Conservation (phyloP, 2,113 vertebrate genomes). For the Onychostoma macrolepis region DNA sequence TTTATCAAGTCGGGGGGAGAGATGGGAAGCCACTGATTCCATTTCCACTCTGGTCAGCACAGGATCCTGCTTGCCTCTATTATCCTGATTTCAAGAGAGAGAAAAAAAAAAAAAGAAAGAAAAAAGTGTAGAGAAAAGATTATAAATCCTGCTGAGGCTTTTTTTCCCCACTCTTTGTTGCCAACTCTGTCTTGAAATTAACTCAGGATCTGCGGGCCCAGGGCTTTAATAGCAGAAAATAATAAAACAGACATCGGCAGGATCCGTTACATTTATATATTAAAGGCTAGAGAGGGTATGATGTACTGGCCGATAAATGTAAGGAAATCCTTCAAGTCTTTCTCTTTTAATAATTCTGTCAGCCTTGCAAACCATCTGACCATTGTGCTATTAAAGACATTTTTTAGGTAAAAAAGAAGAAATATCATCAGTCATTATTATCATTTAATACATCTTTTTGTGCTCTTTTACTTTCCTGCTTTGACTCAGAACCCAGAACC, state of each 20-base stretch:
- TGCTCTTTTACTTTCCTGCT: slow-evolving; percentile 53
- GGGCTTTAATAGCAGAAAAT: slow-evolving; percentile 70
- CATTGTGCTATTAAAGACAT: slow-evolving; percentile 73
- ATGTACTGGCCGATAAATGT: slow-evolving; percentile 77
- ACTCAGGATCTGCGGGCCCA: slow-evolving; percentile 60
- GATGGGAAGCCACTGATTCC: slow-evolving; percentile 85
- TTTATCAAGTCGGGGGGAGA: slow-evolving; percentile 91
- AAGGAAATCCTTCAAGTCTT: slow-evolving; percentile 74
- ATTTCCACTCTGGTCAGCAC: slow-evolving; percentile 83
- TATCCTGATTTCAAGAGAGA: slow-evolving; percentile 60
- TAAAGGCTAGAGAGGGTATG: slow-evolving; percentile 65
- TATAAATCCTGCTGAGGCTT: slow-evolving; percentile 61
- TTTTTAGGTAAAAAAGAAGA: slow-evolving; percentile 66
- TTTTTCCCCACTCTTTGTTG: slow-evolving; percentile 58
- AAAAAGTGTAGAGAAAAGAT: slow-evolving; percentile 56
- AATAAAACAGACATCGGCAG: slow-evolving; percentile 62
- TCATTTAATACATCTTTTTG: slow-evolving; percentile 79
- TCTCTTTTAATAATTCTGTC: slow-evolving; percentile 81
- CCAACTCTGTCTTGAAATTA: slow-evolving; percentile 69
- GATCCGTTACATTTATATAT: slow-evolving; percentile 72
- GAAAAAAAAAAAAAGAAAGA: background rate
- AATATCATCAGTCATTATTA: slow-evolving; percentile 78
- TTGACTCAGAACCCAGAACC: slow-evolving; percentile 63
- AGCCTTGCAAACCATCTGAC: slow-evolving; percentile 72
- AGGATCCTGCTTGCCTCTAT: slow-evolving; percentile 57